phyloP scores from a whole-genome alignment of 1,140 invertebrate genomes.

The Halotydeus destructor region DNA sequence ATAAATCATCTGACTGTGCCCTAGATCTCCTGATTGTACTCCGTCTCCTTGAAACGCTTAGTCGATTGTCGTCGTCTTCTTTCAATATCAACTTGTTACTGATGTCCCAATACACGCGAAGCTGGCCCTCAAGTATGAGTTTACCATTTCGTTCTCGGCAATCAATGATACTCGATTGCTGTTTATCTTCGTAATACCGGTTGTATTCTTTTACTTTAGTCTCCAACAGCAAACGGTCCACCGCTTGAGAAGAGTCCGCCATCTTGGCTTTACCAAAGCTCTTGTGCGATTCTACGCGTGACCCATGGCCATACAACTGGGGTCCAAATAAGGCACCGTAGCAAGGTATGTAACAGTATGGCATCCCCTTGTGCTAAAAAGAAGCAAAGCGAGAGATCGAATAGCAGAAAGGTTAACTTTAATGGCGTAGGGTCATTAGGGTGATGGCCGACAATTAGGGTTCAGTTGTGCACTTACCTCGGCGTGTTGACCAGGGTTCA shows the following conservation, averaged over 20 bases:
- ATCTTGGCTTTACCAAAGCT: conserved; percentile 44
- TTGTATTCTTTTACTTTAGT: conserved; percentile 56
- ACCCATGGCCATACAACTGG: conserved; percentile 62
- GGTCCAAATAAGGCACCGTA: conserved; percentile 71
- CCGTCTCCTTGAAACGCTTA: conserved; percentile 12
- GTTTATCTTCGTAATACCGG: conserved; percentile 53
- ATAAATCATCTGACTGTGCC: too few species aligned
- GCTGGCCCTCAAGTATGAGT: conserved; percentile 49
- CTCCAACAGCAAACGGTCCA: conserved; percentile 32
- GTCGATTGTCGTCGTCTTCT: conserved; percentile 54
- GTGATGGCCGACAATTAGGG: conserved; percentile 2
- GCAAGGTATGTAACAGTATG: conserved; percentile 74
- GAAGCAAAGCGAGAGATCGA: conserved; percentile 10
- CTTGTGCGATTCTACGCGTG: conserved; percentile 59
- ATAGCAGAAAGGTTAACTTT: conserved; percentile 10
- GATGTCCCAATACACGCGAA: conserved; percentile 65
- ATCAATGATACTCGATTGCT: conserved; percentile 47
- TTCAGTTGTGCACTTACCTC: conserved; percentile 35
- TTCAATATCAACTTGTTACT: conserved; percentile 59
- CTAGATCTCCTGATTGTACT: background rate
- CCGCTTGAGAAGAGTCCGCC: background rate
- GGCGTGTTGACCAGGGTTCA: conserved; percentile 67
- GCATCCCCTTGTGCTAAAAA: conserved; percentile 60
- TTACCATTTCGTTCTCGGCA: conserved; percentile 53
- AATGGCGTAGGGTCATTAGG: background rate